phyloP scores from a whole-genome alignment of 2,888 invertebrate genomes.

The Trissolcus brochymenae region DNA sequence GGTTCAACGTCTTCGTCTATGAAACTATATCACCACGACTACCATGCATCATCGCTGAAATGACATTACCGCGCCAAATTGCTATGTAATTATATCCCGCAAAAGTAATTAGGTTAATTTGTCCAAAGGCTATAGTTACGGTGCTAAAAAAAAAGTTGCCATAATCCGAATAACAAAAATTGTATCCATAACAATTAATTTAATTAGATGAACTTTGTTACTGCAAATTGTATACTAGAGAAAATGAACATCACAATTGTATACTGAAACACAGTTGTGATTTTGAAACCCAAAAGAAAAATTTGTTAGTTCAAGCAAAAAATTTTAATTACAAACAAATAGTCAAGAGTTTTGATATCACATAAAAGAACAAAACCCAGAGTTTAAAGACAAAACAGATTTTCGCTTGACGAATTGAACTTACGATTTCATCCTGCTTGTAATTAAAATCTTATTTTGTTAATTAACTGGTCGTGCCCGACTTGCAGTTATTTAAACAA shows the following conservation, averaged over 20 bases:
- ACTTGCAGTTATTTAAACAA: slow-evolving; percentile 16
- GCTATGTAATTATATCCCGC: slow-evolving; percentile 21
- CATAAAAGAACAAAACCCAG: neutral
- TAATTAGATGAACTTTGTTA: too few species aligned
- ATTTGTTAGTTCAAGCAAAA: too few species aligned
- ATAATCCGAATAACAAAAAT: too few species aligned
- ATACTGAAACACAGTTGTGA: too few species aligned
- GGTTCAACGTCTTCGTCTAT: slow-evolving; percentile 40
- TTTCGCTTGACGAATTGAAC: slow-evolving; percentile 20
- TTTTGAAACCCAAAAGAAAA: too few species aligned
- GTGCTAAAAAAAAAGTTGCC: too few species aligned
- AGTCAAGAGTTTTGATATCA: too few species aligned
- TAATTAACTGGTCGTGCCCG: slow-evolving; percentile 14
- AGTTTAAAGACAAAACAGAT: slow-evolving; percentile 29
- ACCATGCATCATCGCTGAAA: slow-evolving; percentile 26
- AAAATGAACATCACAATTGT: too few species aligned
- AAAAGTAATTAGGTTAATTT: slow-evolving; percentile 21
- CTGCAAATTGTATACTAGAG: too few species aligned
- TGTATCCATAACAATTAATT: too few species aligned
- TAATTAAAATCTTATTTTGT: slow-evolving; percentile 25
- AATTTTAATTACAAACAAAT: too few species aligned
- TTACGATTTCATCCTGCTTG: slow-evolving; percentile 4
- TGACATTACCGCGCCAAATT: slow-evolving; percentile 22
- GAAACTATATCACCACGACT: slow-evolving; percentile 33
- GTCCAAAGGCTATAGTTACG: neutral